Conservation (phyloP, 1,140 invertebrate species). For the Cataglyphis hispanica region DNA sequence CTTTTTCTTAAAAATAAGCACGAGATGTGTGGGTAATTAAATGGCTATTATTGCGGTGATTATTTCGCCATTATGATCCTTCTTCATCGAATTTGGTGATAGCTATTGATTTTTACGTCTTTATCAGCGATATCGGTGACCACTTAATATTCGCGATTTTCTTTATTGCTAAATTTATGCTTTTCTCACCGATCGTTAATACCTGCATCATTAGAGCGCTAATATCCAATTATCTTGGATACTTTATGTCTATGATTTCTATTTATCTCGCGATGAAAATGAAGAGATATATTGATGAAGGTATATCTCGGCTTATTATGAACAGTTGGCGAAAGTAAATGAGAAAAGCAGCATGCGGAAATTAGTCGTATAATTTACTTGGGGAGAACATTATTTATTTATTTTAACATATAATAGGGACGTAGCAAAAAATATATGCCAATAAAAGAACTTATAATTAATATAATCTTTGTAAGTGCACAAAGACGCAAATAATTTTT, state of each 20-base stretch:
- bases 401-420: constrained; percentile 7
- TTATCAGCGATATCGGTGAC: neutral
- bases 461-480: neutral
- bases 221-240: constrained; percentile 45
- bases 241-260: constrained; percentile 20
- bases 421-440: neutral
- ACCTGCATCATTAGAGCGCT: constrained; percentile 24
- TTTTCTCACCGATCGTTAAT: constrained; percentile 13
- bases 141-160: constrained; percentile 1
- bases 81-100: neutral
- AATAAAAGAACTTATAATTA: neutral
- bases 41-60: constrained; percentile 16
- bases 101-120: neutral
- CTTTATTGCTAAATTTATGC: constrained; percentile 27
- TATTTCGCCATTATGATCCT: neutral
- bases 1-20: constrained; percentile 23
- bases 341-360: constrained; percentile 18
- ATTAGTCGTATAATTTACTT: constrained; percentile 37
- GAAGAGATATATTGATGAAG: constrained; percentile 23
- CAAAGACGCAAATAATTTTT: neutral
- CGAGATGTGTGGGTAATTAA: constrained; percentile 25
- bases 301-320: constrained; percentile 9
- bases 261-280: constrained; percentile 4
- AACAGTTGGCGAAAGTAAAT: constrained; percentile 8
- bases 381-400: constrained; percentile 3